phyloP scores from a whole-genome alignment of 2,888 invertebrate species.

The Masnerella sp. region DNA sequence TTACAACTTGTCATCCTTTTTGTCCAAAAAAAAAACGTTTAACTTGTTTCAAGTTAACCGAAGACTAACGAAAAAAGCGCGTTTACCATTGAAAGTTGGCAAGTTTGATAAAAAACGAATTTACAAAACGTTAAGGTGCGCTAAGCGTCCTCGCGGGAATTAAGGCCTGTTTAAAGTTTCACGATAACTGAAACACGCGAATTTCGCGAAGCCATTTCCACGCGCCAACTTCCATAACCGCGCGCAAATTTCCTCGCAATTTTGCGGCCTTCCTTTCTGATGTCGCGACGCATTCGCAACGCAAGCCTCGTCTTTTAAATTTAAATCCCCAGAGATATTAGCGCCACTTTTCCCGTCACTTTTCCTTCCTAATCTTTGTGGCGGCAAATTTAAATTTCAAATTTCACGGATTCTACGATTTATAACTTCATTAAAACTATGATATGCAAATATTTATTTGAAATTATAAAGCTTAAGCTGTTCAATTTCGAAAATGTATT shows the following conservation, averaged over 20 bases:
- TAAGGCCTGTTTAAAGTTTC: constrained; percentile 40
- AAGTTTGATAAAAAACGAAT: constrained; percentile 26
- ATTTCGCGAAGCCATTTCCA: constrained; percentile 17
- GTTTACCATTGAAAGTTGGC: constrained; percentile 8
- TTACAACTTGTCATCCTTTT: too few species aligned
- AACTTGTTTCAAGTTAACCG: not conserved
- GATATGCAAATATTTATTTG: too few species aligned
- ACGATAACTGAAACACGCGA: constrained; percentile 46
- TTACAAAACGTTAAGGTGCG: constrained; percentile 30
- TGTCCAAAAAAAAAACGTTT: not conserved
- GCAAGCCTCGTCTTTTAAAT: constrained; percentile 14
- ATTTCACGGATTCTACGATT: too few species aligned
- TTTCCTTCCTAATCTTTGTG: not conserved
- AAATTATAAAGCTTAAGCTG: too few species aligned
- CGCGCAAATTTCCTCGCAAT: constrained; percentile 21
- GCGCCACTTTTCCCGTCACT: not conserved
- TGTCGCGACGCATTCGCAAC: constrained; percentile 24
- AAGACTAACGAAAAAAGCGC: not conserved
- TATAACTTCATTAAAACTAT: too few species aligned
- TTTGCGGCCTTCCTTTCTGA: constrained; percentile 20
- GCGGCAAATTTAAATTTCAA: too few species aligned
- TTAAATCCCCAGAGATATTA: constrained; percentile 21
- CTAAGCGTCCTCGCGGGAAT: constrained; percentile 35
- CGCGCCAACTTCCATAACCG: constrained; percentile 12
- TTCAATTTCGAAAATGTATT: too few species aligned